phyloP scores from a whole-genome alignment of 1,140 invertebrate species.

The Lordiphosa mommai region DNA sequence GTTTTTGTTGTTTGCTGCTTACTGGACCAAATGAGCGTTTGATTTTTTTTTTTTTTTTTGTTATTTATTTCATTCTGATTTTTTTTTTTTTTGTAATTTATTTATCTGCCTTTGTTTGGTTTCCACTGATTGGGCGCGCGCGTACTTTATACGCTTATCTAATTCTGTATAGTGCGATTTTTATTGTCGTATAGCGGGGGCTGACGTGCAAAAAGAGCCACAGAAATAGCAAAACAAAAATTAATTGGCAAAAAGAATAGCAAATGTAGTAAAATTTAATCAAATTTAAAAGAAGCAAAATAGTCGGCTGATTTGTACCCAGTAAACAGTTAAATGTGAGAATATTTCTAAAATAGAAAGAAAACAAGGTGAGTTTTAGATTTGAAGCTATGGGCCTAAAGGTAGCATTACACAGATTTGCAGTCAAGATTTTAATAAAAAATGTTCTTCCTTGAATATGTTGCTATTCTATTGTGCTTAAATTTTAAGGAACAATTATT shows the following conservation, averaged over 20 bases:
- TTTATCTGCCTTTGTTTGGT: conserved; percentile 32
- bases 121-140: conserved; percentile 37
- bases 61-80: conserved; percentile 13
- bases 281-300: conserved; percentile 10
- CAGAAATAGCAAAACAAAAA: conserved; percentile 13
- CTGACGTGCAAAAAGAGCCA: conserved; percentile 32
- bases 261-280: conserved; percentile 40
- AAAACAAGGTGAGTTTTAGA: too few species aligned
- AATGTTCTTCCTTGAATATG: too few species aligned
- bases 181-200: conserved; percentile 10
- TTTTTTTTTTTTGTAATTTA: conserved; percentile 17
- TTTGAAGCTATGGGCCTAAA: too few species aligned
- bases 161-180: conserved; percentile 28
- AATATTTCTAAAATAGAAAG: too few species aligned
- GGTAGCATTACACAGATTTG: too few species aligned
- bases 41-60: conserved; percentile 16
- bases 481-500: too few species aligned
- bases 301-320: background rate
- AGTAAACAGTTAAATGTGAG: too few species aligned
- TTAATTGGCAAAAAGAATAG: conserved; percentile 45
- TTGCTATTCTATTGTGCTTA: too few species aligned
- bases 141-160: conserved; percentile 60
- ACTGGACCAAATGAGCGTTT: conserved; percentile 37
- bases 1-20: conserved; percentile 18
- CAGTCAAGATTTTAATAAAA: too few species aligned